A percentile compares a stretch with the other conserved stretches of the same genome.
phyloP scores from a whole-genome alignment of 2,113 vertebrate species.

The Pollachius pollachius region DNA sequence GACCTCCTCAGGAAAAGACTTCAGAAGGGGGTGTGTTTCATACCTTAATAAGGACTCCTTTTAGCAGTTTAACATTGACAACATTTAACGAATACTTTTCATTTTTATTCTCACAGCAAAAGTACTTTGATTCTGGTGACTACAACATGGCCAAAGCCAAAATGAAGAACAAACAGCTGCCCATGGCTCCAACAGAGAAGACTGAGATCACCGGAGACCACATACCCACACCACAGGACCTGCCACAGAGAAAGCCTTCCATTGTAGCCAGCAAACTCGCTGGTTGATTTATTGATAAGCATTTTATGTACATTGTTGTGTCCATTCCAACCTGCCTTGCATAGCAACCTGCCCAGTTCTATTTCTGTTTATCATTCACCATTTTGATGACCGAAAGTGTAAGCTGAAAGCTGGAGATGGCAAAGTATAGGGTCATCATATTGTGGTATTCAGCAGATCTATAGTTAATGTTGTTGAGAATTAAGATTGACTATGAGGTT shows the following conservation, averaged over 20 bases:
- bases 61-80: neutral
- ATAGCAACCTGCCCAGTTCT: slow-evolving; percentile 55
- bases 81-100: neutral
- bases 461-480: neutral
- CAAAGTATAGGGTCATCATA: slow-evolving; percentile 6
- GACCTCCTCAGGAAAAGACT: slow-evolving; percentile 95
- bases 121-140: slow-evolving; percentile 98
- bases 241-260: slow-evolving; percentile 95
- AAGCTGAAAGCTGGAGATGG: neutral
- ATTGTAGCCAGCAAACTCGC: slow-evolving; percentile 97
- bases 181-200: slow-evolving; percentile 86
- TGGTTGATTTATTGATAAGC: slow-evolving; percentile 76
- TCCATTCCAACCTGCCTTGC: slow-evolving; percentile 79
- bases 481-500: slow-evolving; percentile 3
- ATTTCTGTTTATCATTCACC: slow-evolving; percentile 28
- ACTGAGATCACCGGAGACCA: slow-evolving; percentile 96
- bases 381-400: slow-evolving; percentile 17
- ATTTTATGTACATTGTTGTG: slow-evolving; percentile 71
- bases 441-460: slow-evolving; percentile 16
- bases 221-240: slow-evolving; percentile 97
- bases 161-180: slow-evolving; percentile 97
- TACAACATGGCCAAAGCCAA: slow-evolving; percentile 99
- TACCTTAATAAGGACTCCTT: neutral
- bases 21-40: slow-evolving; percentile 87
- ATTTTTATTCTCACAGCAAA: slow-evolving; percentile 77